phyloP scores from a whole-genome alignment of 2,888 invertebrate species.

The Stenoptilia bipunctidactyla region DNA sequence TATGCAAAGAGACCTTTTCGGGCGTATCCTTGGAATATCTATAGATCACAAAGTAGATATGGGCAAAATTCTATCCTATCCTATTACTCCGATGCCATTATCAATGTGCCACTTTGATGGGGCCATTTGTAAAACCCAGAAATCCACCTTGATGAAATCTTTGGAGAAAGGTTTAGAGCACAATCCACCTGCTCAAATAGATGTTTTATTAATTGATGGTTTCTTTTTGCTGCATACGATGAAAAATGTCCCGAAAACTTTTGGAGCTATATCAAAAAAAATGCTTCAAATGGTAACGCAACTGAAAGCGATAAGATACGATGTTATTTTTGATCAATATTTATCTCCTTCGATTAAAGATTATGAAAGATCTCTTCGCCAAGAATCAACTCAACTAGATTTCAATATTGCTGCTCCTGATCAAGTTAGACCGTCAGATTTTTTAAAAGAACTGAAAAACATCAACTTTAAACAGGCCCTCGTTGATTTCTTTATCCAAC shows the following conservation, averaged over 20 bases:
- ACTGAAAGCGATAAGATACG: slow-evolving; percentile 2
- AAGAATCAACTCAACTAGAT: background rate
- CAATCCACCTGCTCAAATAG: slow-evolving; percentile 6
- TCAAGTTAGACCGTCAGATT: slow-evolving; percentile 8
- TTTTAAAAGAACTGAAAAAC: slow-evolving; percentile 8
- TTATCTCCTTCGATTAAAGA: slow-evolving; percentile 9
- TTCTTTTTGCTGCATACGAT: slow-evolving; percentile 21
- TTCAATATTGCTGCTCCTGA: slow-evolving; percentile 6
- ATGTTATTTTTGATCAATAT: slow-evolving; percentile 8
- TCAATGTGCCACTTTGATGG: slow-evolving; percentile 23
- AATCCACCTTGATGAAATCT: slow-evolving; percentile 19
- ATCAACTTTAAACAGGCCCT: slow-evolving; percentile 8
- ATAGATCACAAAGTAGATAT: slow-evolving; percentile 18
- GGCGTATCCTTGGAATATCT: slow-evolving; percentile 17
- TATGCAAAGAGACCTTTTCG: slow-evolving; percentile 14
- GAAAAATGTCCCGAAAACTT: slow-evolving; percentile 12
- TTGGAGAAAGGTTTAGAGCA: slow-evolving; percentile 13
- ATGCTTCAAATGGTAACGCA: slow-evolving; percentile 2
- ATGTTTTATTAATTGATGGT: slow-evolving; percentile 18
- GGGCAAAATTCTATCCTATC: slow-evolving; percentile 13
- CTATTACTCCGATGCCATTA: slow-evolving; percentile 15
- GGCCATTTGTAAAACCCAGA: slow-evolving; percentile 21
- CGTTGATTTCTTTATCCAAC: slow-evolving; percentile 15
- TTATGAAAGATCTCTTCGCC: slow-evolving; percentile 4
- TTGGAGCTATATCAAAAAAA: slow-evolving; percentile 3